phyloP scores from a whole-genome alignment of 2,888 invertebrate species.

The Cheiracanthium punctorium region DNA sequence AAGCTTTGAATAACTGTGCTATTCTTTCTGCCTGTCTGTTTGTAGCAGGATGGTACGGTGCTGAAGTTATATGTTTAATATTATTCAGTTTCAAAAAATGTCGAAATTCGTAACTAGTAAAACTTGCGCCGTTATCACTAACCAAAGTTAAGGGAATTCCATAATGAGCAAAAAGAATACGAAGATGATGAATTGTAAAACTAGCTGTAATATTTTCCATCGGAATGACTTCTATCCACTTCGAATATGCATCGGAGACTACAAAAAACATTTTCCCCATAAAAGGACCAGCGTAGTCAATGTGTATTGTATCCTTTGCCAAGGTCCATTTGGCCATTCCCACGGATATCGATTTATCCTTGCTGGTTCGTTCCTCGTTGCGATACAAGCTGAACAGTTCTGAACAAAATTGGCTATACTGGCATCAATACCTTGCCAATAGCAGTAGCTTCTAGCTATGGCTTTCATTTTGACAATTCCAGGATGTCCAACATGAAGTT shows the following conservation, averaged over 20 bases:
- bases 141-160: conserved; percentile 48
- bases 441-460: conserved; percentile 42
- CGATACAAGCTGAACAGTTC: conserved; percentile 39
- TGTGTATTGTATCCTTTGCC: conserved; percentile 46
- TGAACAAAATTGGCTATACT: conserved; percentile 40
- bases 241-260: conserved; percentile 41
- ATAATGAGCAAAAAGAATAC: conserved; percentile 41
- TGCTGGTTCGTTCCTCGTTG: conserved; percentile 37
- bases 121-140: conserved; percentile 52
- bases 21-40: conserved; percentile 73
- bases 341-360: conserved; percentile 36
- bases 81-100: conserved; percentile 67
- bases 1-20: conserved; percentile 68
- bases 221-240: conserved; percentile 36
- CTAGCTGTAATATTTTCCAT: conserved; percentile 35
- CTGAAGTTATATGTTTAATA: conserved; percentile 63
- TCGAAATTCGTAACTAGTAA: conserved; percentile 30
- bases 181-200: conserved; percentile 32
- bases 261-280: conserved; percentile 44
- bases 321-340: conserved; percentile 42
- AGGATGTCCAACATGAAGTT: conserved; percentile 39
- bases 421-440: conserved; percentile 43
- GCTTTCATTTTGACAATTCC: conserved; percentile 46
- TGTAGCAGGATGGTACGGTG: conserved; percentile 72
- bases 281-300: conserved; percentile 42